Percentiles rank a stretch among this genome's conserved stretches.
Conservation (phyloP, 2,113 vertebrate genomes). For the Turnix velox region DNA sequence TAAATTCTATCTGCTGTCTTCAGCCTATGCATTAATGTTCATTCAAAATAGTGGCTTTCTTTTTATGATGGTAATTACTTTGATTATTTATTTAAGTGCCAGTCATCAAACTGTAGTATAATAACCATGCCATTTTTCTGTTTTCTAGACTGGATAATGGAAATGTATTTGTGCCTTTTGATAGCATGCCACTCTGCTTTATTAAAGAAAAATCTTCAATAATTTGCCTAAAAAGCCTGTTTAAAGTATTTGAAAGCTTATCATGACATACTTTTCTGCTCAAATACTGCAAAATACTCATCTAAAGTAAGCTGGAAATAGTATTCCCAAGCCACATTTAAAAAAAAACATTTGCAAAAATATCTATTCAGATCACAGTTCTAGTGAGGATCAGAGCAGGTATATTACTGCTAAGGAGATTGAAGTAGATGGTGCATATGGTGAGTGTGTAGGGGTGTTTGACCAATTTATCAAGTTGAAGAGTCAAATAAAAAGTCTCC, state of each 20-base stretch:
- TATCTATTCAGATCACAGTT: neutral
- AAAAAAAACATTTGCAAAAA: neutral
- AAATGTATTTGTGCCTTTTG: conserved; percentile 76
- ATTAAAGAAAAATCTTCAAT: conserved; percentile 51
- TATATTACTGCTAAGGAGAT: neutral
- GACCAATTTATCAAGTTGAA: conserved; percentile 44
- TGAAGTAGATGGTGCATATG: neutral
- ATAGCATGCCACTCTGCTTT: conserved; percentile 68
- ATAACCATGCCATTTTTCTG: conserved; percentile 52
- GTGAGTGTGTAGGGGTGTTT: neutral
- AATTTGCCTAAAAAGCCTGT: conserved; percentile 49
- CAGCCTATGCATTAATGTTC: conserved; percentile 46
- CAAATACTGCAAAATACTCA: neutral
- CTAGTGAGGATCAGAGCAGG: neutral
- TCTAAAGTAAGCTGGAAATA: neutral
- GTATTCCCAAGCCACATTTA: neutral
- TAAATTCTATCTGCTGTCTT: conserved; percentile 35
- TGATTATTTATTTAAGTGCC: conserved; percentile 69
- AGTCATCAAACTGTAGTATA: conserved; percentile 61
- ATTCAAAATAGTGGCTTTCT: conserved; percentile 21
- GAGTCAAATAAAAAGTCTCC: conserved; percentile 10
- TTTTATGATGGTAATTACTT: conserved; percentile 41
- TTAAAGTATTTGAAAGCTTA: conserved; percentile 35
- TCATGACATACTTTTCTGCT: conserved; percentile 14
- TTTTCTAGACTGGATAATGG: conserved; percentile 60